These are phyloP conservation scores for Dendroctonus ponderosae DNA, from an alignment of 1,140 invertebrate species.

Conservation along the genomic window DNA sequence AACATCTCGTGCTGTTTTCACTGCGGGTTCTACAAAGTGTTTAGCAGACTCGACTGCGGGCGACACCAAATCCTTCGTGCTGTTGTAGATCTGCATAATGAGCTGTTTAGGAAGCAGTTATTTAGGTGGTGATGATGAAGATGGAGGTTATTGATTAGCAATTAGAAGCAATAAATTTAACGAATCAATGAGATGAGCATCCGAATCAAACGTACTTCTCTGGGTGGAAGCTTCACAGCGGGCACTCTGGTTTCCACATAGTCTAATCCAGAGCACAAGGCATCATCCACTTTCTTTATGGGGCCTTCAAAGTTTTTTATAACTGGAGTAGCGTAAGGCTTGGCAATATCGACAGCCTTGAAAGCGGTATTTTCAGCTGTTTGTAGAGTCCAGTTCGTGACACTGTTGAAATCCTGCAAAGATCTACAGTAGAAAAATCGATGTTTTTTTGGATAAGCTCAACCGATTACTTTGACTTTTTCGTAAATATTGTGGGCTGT, in stretches of 20 bases:
- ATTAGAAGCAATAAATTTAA: neutral
- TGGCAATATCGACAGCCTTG: conserved; percentile 52
- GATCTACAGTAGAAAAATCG: conserved; percentile 7
- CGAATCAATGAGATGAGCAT: conserved; percentile 1
- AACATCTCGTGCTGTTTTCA: conserved; percentile 42
- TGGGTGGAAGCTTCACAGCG: conserved; percentile 52
- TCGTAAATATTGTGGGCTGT: conserved; percentile 56
- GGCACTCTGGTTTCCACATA: conserved; percentile 55
- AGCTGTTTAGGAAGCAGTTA: conserved; percentile 38
- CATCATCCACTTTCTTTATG: conserved; percentile 53
- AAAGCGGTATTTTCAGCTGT: conserved; percentile 57
- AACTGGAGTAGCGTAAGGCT: conserved; percentile 54
- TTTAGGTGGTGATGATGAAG: conserved; percentile 30
- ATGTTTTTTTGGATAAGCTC: neutral
- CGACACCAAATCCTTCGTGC: conserved; percentile 56
- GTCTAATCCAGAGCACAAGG: conserved; percentile 54
- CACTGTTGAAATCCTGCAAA: conserved; percentile 55
- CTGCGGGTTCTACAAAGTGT: conserved; percentile 34
- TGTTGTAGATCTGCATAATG: conserved; percentile 56
- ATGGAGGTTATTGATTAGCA: too few relatives aligned
- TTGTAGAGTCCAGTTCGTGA: conserved; percentile 57
- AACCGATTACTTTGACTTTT: conserved; percentile 55
- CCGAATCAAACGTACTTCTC: conserved; percentile 49
- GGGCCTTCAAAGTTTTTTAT: conserved; percentile 53
- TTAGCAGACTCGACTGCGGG: conserved; percentile 43